Conservation (phyloP, 2,797 vertebrate species). For the Urophycis tenuis region DNA sequence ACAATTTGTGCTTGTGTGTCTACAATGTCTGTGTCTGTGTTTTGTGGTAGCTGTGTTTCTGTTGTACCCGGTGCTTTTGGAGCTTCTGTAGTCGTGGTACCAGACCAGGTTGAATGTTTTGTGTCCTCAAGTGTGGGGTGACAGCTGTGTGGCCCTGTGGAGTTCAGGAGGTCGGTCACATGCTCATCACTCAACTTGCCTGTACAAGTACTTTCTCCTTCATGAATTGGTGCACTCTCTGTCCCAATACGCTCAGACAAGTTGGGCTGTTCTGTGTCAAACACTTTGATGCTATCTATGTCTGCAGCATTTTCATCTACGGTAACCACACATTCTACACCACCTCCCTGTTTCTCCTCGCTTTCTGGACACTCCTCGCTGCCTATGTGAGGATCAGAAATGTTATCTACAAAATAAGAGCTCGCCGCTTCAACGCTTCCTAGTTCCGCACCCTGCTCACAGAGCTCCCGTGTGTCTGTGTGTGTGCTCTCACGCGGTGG, state of each 20-base stretch:
- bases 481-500: background rate
- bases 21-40: constrained; percentile 11
- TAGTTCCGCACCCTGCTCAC: constrained; percentile 7
- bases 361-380: constrained; percentile 4
- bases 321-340: constrained; percentile 1
- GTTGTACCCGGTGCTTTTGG: constrained; percentile 19
- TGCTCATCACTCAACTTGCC: background rate
- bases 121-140: constrained; percentile 8
- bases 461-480: constrained; percentile 2
- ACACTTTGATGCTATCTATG: constrained; percentile 1
- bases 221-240: constrained; percentile 7
- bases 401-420: background rate
- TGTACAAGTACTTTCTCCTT: constrained; percentile 1
- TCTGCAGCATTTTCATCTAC: constrained; percentile 3
- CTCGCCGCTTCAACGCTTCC: constrained; percentile 18
- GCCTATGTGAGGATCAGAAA: constrained; percentile 11
- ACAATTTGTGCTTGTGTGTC: constrained; percentile 6
- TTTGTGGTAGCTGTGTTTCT: background rate
- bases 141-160: background rate
- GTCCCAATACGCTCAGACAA: background rate
- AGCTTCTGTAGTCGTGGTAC: constrained; percentile 15
- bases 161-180: background rate
- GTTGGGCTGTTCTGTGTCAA: background rate
- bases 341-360: background rate
- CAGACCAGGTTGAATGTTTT: constrained; percentile 7